Conservation (phyloP, 1,140 invertebrate genomes). For the Drosophila erecta region DNA sequence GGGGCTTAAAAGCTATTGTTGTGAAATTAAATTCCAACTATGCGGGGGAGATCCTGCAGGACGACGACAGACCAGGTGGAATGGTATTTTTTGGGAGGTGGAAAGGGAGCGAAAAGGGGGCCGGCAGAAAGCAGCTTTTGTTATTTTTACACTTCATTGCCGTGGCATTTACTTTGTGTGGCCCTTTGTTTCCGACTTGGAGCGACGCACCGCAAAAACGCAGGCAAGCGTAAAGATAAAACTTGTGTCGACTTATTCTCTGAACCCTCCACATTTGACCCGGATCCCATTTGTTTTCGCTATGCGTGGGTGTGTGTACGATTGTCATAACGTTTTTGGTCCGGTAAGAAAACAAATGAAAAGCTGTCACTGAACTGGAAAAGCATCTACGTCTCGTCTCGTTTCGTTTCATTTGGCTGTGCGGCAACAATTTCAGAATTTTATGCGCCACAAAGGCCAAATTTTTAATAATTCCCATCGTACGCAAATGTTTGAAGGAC, state of each 20-base stretch:
- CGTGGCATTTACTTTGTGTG: constrained; percentile 64
- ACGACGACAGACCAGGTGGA: constrained; percentile 26
- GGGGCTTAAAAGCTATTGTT: constrained; percentile 52
- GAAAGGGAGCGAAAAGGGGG: no score
- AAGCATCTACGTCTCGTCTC: constrained; percentile 39
- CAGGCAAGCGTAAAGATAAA: constrained; percentile 67
- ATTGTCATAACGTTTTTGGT: constrained; percentile 47
- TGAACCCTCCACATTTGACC: constrained; percentile 7
- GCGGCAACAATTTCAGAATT: constrained; percentile 46
- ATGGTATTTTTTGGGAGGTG: neutral
- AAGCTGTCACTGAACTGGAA: constrained; percentile 62
- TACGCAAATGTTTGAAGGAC: constrained; percentile 39
- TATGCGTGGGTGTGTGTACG: constrained; percentile 19
- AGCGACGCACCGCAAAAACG: constrained; percentile 39
- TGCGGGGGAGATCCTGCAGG: constrained; percentile 36
- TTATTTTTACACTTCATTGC: constrained; percentile 70
- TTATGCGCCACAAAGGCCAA: constrained; percentile 56
- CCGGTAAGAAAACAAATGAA: constrained; percentile 46
- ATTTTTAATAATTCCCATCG: constrained; percentile 54
- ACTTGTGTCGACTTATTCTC: constrained; percentile 53
- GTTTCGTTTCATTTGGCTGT: constrained; percentile 8
- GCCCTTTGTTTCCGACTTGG: constrained; percentile 61
- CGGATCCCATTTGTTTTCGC: constrained; percentile 26
- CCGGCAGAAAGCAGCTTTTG: constrained; percentile 57
- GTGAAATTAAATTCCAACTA: constrained; percentile 65